Percentiles rank a stretch among this genome's conserved stretches.
Evolutionary conservation across 2,888 invertebrate genomes (phyloP).

Genomic region (Xestobium rufovillosum): DNA sequence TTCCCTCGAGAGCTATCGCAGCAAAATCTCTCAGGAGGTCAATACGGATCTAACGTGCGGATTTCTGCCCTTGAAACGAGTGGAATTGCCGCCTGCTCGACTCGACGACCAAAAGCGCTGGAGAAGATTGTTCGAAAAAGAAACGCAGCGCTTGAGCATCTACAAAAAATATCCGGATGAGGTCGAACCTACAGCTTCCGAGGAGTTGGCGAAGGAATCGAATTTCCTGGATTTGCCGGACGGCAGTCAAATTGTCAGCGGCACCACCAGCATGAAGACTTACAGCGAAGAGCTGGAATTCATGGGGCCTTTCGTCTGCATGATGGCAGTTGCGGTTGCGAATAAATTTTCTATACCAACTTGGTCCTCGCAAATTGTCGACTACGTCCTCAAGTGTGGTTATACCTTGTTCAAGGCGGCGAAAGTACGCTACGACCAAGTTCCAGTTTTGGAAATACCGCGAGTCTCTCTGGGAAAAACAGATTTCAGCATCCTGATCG

Average conservation of each 20-base stretch:
- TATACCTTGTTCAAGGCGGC: conserved; percentile 40
- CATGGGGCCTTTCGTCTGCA: conserved; percentile 49
- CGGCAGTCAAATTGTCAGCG: conserved; percentile 52
- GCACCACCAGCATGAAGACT: conserved; percentile 40
- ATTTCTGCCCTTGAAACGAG: conserved; percentile 22
- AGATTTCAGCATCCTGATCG: conserved; percentile 48
- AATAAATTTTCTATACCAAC: conserved; percentile 52
- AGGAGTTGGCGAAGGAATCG: conserved; percentile 49
- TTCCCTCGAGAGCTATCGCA: conserved; percentile 13
- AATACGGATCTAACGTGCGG: conserved; percentile 29
- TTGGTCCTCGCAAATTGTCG: conserved; percentile 54
- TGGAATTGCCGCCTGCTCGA: too few relatives aligned
- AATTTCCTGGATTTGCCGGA: conserved; percentile 57
- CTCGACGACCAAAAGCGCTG: too few relatives aligned
- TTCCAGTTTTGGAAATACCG: conserved; percentile 53
- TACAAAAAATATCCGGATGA: conserved; percentile 16
- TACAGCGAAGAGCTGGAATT: conserved; percentile 35
- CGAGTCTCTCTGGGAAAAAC: conserved; percentile 53
- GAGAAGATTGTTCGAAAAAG: too few relatives aligned
- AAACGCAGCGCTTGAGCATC: too few relatives aligned
- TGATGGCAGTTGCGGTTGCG: conserved; percentile 55
- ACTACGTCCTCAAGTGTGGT: conserved; percentile 50
- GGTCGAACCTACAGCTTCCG: conserved; percentile 32
- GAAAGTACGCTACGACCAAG: conserved; percentile 37
- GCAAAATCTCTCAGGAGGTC: conserved; percentile 24